Base-by-base conservation (phyloP, 2,113 vertebrate genomes). In the Eleginops maclovinus region DNA sequence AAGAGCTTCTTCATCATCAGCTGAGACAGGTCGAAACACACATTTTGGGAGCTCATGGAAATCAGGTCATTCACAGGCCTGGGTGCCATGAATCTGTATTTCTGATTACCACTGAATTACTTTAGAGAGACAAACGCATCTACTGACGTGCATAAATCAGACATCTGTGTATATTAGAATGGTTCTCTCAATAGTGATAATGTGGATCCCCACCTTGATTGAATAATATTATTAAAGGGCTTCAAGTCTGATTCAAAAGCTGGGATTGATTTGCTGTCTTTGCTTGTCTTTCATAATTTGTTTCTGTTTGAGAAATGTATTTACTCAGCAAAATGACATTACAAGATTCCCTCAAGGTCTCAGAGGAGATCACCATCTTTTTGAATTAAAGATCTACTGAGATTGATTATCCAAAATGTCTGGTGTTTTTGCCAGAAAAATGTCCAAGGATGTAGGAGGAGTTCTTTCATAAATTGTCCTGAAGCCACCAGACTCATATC, bases 281-380 rank as follows among this genome's bases (percentile, higher is more conserved):
- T 70, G 47, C 3, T 26, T 70, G 43, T 55, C 10, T 36, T n/a
- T 26, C 14, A 40, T 54, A 10, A 53, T 26, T 60, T 9, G 21
- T 50, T 47, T 60, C 10, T 69, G 14, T 3, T 22, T 9, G 15
- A 74, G 22, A 36, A 58, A 62, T 69, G 14, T 66, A 54, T 80
- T 81, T 70, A 36, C 22, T 36, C 54, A 54, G 19, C 85, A 43
- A 71, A 81, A 63, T 72, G 22, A 55, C n/a, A 66, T 72, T n/a
- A 24, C 40, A 55, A 31, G 17, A 31, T 19, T 60, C 31, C 22
- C 56, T 51, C 19, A 40, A 50, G 49, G 72, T 64, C 49, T 77
- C 70, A 68, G 69, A 44, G 41, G 31, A 60, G 28, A 46, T 31
- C 31, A 59, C 28, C 21, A 28, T 71, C 17, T 59, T 31, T 61